Percentiles rank a stretch among this genome's conserved stretches.
Evolutionary conservation across 2,888 invertebrate genomes (phyloP).

Genomic region (Tetranychus truncatus): DNA sequence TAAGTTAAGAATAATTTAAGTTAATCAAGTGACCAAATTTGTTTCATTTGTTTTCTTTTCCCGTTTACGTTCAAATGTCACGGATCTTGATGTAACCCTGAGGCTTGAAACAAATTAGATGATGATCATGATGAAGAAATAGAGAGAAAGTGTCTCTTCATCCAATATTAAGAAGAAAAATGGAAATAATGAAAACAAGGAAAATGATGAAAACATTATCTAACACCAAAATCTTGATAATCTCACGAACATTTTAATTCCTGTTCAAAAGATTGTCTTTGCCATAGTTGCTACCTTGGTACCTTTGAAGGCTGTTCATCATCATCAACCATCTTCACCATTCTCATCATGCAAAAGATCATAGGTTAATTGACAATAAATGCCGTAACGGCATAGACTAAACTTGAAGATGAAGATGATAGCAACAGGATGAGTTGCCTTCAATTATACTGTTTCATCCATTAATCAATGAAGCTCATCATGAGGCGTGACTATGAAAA

Average conservation of each 20-base stretch:
- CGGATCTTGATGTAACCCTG: background rate
- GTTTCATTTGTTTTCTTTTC: background rate
- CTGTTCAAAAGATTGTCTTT: background rate
- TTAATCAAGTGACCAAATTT: background rate
- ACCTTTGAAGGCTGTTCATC: background rate
- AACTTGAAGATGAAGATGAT: background rate
- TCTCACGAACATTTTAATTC: background rate
- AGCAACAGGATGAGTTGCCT: background rate
- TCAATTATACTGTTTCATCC: constrained; percentile 3
- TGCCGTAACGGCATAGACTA: background rate
- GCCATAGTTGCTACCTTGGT: background rate
- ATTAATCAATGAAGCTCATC: constrained; percentile 20
- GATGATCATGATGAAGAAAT: background rate
- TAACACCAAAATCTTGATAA: background rate
- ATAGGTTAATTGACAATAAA: background rate
- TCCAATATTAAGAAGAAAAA: background rate
- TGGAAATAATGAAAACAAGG: too few species aligned
- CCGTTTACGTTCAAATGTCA: background rate
- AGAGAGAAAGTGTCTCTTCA: background rate
- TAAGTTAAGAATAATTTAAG: too few species aligned
- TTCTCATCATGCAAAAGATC: background rate
- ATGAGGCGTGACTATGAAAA: constrained; percentile 17
- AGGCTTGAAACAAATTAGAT: background rate
- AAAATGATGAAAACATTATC: background rate
- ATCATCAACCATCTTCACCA: background rate